Evolutionary conservation across 1,140 invertebrate species (phyloP), one percentile per base, ranked within the genome.

Genomic region (Eurytemora carolleeae): DNA sequence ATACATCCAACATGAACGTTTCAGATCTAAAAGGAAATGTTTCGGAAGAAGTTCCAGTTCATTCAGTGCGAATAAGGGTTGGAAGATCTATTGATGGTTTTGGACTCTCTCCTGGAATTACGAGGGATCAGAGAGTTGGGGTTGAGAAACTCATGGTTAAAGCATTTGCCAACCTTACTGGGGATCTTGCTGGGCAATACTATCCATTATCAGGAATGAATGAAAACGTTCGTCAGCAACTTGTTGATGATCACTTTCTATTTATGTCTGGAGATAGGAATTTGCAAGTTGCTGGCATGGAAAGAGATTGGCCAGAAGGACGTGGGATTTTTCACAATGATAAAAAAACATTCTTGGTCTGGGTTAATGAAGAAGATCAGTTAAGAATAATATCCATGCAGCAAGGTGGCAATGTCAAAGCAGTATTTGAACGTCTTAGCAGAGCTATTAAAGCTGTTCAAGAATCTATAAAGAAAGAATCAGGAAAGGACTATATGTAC

Each of bases 341-440:
- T 19, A 79, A 82, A 55, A 82, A 82, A 63, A 85, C 82, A 55
- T 73, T 91, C 60, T 82, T 89, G 0, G 77, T 86, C 3, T 95
- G 90, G 89, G 78, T 92, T 0, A 95, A 94, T 68, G 84, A 91
- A 0, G 83, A 90, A 66, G 91, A 93, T 70, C 90, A 95, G 70
- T 66, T 93, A 54, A 76, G 88, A 22, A 76, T 94, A 1, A 77
- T 92, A 55, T 82, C 72, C 2, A 69, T 75, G 54, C 77, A 82
- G 20, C 76, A 75, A 26, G 82, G 87, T 0, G 85, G 84, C 1
- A 80, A 86, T 68, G 74, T 94, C 58, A 84, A 84, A 0, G 71
- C 77, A n/a, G 76, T 83, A 1, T 87, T 84, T 64, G 78, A 78
- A 3, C 76, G 80, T 66, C 67, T 86, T 1, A 77, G 76, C 0